These are phyloP conservation scores for Planiliza haematocheilus DNA, from an alignment of 2,113 vertebrate species.

Conservation along the genomic window DNA sequence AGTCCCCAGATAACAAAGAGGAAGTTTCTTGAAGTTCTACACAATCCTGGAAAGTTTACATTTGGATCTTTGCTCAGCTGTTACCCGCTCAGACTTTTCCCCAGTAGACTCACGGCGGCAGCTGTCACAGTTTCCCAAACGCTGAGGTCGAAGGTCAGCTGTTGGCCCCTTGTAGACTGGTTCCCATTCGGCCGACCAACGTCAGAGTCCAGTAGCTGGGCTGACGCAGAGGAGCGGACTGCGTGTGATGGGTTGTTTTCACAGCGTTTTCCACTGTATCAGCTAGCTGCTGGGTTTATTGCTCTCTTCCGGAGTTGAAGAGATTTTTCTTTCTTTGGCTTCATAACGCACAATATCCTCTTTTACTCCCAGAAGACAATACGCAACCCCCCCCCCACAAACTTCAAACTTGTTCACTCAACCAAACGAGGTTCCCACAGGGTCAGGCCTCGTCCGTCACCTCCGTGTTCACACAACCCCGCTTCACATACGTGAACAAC, in stretches of 20 bases:
- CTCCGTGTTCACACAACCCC: slow-evolving; percentile 63
- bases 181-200: slow-evolving; percentile 48
- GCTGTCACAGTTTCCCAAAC: slow-evolving; percentile 78
- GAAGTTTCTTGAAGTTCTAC: slow-evolving; percentile 36
- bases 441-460: slow-evolving; percentile 49
- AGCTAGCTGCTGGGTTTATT: slow-evolving; percentile 54
- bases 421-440: slow-evolving; percentile 62
- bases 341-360: slow-evolving; percentile 14
- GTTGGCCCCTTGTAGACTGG: slow-evolving; percentile 21
- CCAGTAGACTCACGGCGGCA: slow-evolving; percentile 40
- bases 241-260: slow-evolving; percentile 36
- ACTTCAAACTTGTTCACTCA: slow-evolving; percentile 43
- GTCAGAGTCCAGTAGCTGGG: slow-evolving; percentile 40
- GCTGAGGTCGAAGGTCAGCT: slow-evolving; percentile 66
- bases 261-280: slow-evolving; percentile 62
- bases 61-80: slow-evolving; percentile 79
- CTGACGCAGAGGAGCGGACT: slow-evolving; percentile 35
- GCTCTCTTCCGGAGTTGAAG: slow-evolving; percentile 40
- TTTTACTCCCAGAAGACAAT: slow-evolving; percentile 56
- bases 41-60: slow-evolving; percentile 52
- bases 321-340: slow-evolving; percentile 8
- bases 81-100: slow-evolving; percentile 36
- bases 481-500: slow-evolving; percentile 39
- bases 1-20: slow-evolving; percentile 52
- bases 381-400: slow-evolving; percentile 4